phyloP scores from a whole-genome alignment of 2,113 vertebrate species.

The Oryctolagus cuniculus region DNA sequence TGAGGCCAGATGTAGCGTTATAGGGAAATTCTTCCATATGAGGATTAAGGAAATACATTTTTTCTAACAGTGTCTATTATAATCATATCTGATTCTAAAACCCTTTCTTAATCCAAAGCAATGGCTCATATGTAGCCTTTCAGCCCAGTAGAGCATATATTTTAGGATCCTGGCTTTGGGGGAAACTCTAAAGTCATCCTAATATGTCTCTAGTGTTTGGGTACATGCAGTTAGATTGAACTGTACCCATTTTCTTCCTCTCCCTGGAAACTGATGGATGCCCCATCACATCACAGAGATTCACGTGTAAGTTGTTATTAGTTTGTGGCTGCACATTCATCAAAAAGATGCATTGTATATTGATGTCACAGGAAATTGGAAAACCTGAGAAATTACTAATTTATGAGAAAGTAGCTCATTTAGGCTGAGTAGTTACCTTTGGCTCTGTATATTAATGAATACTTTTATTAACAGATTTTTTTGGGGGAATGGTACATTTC shows the following conservation, averaged over 20 bases:
- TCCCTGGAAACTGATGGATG: neutral
- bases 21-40: neutral
- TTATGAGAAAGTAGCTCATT: constrained; percentile 23
- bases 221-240: neutral
- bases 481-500: neutral
- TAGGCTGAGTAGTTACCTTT: constrained; percentile 37
- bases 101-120: neutral
- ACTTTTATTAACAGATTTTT: constrained; percentile 11
- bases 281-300: neutral
- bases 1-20: neutral
- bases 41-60: neutral
- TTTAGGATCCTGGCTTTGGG: neutral
- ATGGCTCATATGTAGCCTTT: neutral
- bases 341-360: constrained; percentile 49
- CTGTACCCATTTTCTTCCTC: neutral
- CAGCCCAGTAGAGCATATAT: neutral
- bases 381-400: constrained; percentile 71
- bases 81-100: neutral
- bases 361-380: constrained; percentile 58
- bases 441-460: constrained; percentile 40
- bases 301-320: neutral
- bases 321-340: neutral
- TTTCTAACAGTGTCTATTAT: neutral
- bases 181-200: neutral
- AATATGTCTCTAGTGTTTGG: neutral